These are phyloP conservation scores for Phoenicopterus ruber DNA, from an alignment of 2,113 vertebrate species.

Conservation along the genomic window DNA sequence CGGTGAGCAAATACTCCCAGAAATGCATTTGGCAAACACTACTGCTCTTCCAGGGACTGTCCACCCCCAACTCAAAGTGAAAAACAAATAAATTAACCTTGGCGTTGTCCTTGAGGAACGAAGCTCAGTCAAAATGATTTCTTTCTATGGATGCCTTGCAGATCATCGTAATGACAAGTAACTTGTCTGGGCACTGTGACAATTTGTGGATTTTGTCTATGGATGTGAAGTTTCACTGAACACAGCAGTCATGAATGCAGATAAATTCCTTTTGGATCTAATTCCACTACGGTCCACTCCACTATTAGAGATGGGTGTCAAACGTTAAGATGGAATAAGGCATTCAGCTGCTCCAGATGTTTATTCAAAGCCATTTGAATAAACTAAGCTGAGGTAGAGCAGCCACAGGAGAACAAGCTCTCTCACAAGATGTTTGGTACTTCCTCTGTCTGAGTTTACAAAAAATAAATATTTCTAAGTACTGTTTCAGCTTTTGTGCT, in stretches of 20 bases:
- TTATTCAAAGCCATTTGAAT: slow-evolving; percentile 11
- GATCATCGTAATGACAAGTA: slow-evolving; percentile 62
- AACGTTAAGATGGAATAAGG: not conserved
- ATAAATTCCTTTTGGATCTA: slow-evolving; percentile 48
- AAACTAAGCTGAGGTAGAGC: not conserved
- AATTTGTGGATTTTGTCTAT: slow-evolving; percentile 63
- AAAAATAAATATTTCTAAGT: not conserved
- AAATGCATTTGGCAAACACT: not conserved
- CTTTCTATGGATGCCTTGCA: slow-evolving; percentile 53
- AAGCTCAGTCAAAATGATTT: slow-evolving; percentile 68
- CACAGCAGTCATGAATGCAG: slow-evolving; percentile 9
- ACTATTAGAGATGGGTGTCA: slow-evolving; percentile 30
- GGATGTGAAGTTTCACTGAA: slow-evolving; percentile 57
- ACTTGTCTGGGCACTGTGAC: slow-evolving; percentile 72
- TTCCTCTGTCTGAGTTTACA: not conserved
- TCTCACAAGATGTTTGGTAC: not conserved
- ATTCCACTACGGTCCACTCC: slow-evolving; percentile 6
- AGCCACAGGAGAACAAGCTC: not conserved
- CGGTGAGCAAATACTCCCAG: not conserved
- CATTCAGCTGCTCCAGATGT: slow-evolving; percentile 5
- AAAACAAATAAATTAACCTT: slow-evolving; percentile 71
- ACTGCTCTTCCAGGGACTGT: slow-evolving; percentile 53
- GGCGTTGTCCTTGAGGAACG: slow-evolving; percentile 67
- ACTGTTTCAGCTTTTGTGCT: not conserved
- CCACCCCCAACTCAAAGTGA: slow-evolving; percentile 52